Percentiles rank a stretch among this genome's conserved stretches.
Conservation (phyloP, 1,140 invertebrate species). For the Caenorhabditis tropicalis region DNA sequence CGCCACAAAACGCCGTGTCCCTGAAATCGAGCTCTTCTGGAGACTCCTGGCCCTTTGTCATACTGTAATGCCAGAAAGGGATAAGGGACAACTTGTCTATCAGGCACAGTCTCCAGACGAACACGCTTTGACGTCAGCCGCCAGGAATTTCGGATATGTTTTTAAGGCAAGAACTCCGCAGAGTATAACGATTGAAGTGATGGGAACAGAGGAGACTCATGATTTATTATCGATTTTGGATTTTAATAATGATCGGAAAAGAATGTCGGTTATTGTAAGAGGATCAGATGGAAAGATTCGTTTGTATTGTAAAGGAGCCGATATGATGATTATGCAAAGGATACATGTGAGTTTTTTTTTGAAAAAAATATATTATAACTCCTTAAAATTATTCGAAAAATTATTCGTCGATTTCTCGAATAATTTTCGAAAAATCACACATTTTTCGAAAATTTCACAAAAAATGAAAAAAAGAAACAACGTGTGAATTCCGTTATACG, state of each 20-base stretch:
- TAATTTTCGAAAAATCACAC: no score
- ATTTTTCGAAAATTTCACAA: no score
- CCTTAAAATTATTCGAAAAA: not conserved
- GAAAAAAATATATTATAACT: not conserved
- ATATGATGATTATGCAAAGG: conserved; percentile 95
- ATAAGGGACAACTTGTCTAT: conserved; percentile 80
- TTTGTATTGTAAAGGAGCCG: conserved; percentile 96
- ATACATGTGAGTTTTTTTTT: conserved; percentile 74
- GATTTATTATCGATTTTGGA: conserved; percentile 95
- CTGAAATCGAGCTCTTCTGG: conserved; percentile 77
- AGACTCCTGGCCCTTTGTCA: conserved; percentile 86
- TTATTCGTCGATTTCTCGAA: no score
- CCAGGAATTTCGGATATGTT: conserved; percentile 97
- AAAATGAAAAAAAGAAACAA: no score
- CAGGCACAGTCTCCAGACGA: conserved; percentile 97
- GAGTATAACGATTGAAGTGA: conserved; percentile 74
- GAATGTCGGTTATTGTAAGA: conserved; percentile 95
- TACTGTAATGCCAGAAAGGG: conserved; percentile 93
- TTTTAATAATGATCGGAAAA: conserved; percentile 97
- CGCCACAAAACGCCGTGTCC: conserved; percentile 80
- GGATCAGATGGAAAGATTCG: conserved; percentile 84
- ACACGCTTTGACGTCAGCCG: conserved; percentile 90
- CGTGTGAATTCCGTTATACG: no score
- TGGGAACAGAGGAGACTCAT: conserved; percentile 74
- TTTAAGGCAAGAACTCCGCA: conserved; percentile 78